Evolutionary conservation across 1,140 invertebrate species (phyloP).

Genomic region (Cyclargus thomasi): DNA sequence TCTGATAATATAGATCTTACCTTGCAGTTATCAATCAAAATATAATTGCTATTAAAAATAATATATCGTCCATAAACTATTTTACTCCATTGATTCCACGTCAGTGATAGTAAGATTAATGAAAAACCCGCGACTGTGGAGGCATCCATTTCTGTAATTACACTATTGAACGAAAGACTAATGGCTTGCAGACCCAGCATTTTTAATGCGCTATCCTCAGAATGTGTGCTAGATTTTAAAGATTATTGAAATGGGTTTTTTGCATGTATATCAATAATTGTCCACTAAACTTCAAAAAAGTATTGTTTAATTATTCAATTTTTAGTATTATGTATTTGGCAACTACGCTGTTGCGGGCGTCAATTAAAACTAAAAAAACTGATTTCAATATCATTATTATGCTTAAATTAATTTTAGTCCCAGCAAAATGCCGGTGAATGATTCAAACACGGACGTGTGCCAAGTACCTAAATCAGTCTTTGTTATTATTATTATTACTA

Average conservation of each 20-base stretch:
- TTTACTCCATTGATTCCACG: slow-evolving; percentile 4
- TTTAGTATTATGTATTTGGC: too few species aligned
- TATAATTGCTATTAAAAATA: slow-evolving; percentile 15
- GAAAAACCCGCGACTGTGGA: slow-evolving; percentile 1
- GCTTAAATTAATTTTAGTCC: too few species aligned
- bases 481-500: too few species aligned
- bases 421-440: too few species aligned
- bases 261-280: too few species aligned
- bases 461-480: too few species aligned
- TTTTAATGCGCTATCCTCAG: background rate
- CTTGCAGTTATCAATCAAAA: slow-evolving; percentile 2
- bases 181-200: background rate
- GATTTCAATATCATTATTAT: too few species aligned
- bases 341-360: too few species aligned
- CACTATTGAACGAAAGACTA: slow-evolving; percentile 14
- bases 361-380: too few species aligned
- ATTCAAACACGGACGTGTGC: too few species aligned
- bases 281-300: too few species aligned
- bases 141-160: slow-evolving; percentile 13
- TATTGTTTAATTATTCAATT: too few species aligned
- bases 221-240: background rate
- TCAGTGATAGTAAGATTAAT: slow-evolving; percentile 15
- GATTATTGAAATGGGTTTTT: background rate
- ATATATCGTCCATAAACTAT: slow-evolving; percentile 3
- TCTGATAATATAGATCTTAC: background rate